Conservation (phyloP, 2,888 invertebrate species). For the Acanthococcus lagerstroemiae region DNA sequence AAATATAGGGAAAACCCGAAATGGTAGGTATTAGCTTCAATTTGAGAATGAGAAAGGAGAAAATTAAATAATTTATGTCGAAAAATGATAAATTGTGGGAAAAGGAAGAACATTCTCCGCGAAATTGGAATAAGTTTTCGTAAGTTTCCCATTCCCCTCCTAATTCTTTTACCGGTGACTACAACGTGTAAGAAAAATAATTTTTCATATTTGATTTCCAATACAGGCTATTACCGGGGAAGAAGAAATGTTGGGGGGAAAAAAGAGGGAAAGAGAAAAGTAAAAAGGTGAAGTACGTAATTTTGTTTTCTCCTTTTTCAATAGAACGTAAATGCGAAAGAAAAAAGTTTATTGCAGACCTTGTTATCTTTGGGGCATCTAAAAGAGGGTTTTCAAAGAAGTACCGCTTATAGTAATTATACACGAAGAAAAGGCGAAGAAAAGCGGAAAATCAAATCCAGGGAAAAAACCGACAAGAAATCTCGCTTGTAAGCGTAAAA, state of each 20-base stretch:
- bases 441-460: neutral
- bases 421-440: neutral
- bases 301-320: neutral
- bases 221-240: too few relatives aligned
- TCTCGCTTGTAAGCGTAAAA: too few relatives aligned
- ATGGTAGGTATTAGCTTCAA: too few relatives aligned
- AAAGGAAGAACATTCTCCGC: too few relatives aligned
- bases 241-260: neutral
- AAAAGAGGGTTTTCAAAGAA: neutral
- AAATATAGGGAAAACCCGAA: too few relatives aligned
- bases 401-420: neutral
- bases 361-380: neutral
- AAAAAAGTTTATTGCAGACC: neutral
- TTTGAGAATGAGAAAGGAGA: neutral
- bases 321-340: neutral
- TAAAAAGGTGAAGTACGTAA: neutral
- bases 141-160: too few relatives aligned
- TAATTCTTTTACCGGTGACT: too few relatives aligned
- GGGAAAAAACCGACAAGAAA: too few relatives aligned
- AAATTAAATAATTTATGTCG: too few relatives aligned
- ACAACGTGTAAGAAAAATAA: neutral
- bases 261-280: neutral
- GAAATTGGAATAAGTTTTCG: too few relatives aligned
- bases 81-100: too few relatives aligned
- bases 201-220: too few relatives aligned